A percentile compares a stretch with the other conserved stretches of the same genome.
Evolutionary conservation across 92 coral and sea anemone species (phyloP).

Genomic region (Parazoanthus darwini): DNA sequence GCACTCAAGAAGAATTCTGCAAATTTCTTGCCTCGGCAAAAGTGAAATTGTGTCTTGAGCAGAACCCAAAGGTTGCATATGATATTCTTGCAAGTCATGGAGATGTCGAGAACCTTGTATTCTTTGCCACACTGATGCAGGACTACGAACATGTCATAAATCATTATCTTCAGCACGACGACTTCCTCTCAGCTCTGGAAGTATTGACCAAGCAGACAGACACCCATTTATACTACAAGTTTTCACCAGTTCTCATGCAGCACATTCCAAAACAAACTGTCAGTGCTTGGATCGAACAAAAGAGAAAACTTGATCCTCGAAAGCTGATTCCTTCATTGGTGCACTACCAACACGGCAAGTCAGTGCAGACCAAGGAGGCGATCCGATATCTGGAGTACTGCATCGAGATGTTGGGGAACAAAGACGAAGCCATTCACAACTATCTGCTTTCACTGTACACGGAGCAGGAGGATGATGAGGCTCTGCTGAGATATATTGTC

Average conservation of each 20-base stretch:
- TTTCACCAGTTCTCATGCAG: constrained; percentile 98
- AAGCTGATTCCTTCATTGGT: constrained; percentile 93
- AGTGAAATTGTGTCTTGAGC: constrained; percentile 89
- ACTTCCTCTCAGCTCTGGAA: constrained; percentile 80
- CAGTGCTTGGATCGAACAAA: constrained; percentile 97
- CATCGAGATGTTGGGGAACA: constrained; percentile 81
- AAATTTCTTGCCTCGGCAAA: constrained; percentile 73
- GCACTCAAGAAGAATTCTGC: constrained; percentile 87
- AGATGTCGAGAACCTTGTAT: constrained; percentile 92
- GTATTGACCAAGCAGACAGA: constrained; percentile 95
- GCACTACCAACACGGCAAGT: constrained; percentile 85
- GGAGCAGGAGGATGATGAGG: constrained; percentile 74
- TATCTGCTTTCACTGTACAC: constrained; percentile 89
- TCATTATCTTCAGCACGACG: constrained; percentile 95
- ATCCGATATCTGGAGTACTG: constrained; percentile 93
- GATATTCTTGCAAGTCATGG: constrained; percentile 97
- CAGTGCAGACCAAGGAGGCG: constrained; percentile 82
- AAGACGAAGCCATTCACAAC: constrained; percentile 95
- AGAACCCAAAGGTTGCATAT: constrained; percentile 93
- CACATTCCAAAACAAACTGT: constrained; percentile 94
- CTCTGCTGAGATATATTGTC: constrained; percentile 81
- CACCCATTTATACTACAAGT: constrained; percentile 92
- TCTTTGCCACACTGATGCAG: constrained; percentile 95
- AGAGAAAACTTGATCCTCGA: constrained; percentile 83
- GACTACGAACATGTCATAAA: constrained; percentile 96